phyloP scores from a whole-genome alignment of 1,140 invertebrate genomes.

The Melanaphis sacchari region DNA sequence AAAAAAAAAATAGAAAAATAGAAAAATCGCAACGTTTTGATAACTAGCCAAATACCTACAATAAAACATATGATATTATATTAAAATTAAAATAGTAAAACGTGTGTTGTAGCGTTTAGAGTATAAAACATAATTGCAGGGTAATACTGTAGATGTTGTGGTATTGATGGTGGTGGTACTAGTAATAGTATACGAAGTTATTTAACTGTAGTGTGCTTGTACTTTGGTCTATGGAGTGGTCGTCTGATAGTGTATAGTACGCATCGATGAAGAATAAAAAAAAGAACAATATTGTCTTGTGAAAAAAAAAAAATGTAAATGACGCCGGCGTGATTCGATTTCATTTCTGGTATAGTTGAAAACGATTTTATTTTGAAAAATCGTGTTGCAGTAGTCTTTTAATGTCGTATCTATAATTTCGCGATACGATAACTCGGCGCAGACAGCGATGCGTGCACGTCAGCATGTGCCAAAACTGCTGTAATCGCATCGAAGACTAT shows the following conservation, averaged over 20 bases:
- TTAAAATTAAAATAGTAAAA: background rate
- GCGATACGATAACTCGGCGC: background rate
- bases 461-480: background rate
- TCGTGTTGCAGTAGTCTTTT: background rate
- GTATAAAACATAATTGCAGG: background rate
- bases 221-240: no score
- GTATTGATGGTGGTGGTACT: no score
- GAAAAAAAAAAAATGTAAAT: background rate
- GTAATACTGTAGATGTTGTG: background rate
- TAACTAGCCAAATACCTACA: background rate
- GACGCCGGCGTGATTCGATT: background rate
- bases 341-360: background rate
- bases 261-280: background rate
- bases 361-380: background rate
- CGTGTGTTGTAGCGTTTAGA: background rate
- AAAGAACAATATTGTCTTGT: background rate
- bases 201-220: no score
- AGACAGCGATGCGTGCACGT: no score
- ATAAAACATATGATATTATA: background rate
- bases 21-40: background rate
- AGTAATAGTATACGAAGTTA: no score
- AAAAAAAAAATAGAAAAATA: background rate
- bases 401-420: background rate
- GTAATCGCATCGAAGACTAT: background rate
- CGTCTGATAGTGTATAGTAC: no score